Conservation (phyloP, 2,888 invertebrate species). For the Cephus runcator region DNA sequence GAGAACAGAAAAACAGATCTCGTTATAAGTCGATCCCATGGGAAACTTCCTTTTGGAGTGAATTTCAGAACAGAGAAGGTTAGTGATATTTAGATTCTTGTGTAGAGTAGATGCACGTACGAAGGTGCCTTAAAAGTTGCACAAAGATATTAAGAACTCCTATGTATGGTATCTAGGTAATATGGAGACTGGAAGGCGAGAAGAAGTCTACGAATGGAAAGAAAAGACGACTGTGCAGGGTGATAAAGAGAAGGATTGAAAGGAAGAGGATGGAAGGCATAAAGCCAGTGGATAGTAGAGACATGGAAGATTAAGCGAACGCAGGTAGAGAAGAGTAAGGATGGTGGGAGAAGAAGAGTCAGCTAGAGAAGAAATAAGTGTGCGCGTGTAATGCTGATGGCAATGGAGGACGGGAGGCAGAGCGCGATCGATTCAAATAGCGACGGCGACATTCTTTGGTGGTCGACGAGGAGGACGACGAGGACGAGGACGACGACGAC, state of each 20-base stretch:
- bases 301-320: background rate
- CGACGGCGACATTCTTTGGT: conserved; percentile 43
- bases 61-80: background rate
- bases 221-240: background rate
- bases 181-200: background rate
- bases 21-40: background rate
- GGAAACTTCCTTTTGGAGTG: background rate
- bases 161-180: conserved; percentile 10
- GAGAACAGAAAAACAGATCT: background rate
- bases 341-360: conserved; percentile 34
- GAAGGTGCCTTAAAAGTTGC: conserved; percentile 27
- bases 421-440: conserved; percentile 57
- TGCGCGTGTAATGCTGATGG: conserved; percentile 60
- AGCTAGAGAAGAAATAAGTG: conserved; percentile 60
- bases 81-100: background rate
- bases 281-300: background rate
- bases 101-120: background rate
- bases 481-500: background rate
- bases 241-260: background rate
- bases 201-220: background rate
- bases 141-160: conserved; percentile 35
- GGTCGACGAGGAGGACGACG: background rate
- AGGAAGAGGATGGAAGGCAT: conserved; percentile 15
- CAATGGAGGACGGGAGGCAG: conserved; percentile 34
- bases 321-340: conserved; percentile 9